These are phyloP conservation scores for Sebastes paucispinis DNA, from an alignment of 2,797 vertebrate species.

Conservation along the genomic window DNA sequence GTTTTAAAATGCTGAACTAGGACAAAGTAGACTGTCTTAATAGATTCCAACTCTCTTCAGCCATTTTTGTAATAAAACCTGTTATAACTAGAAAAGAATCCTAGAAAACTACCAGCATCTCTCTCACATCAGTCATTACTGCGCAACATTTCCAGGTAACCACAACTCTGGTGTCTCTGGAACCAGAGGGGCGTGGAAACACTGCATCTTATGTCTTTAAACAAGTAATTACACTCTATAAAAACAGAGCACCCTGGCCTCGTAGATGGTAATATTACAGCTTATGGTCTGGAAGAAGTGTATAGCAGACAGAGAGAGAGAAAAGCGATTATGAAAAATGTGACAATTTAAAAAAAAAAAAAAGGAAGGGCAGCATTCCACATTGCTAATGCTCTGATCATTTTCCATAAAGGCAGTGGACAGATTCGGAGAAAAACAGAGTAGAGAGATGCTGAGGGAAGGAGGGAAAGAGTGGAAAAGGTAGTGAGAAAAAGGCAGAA, in stretches of 20 bases:
- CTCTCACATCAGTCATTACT: neutral
- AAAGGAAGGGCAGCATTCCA: constrained; percentile 25
- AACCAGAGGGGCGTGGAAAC: neutral
- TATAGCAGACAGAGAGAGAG: neutral
- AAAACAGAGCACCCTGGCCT: neutral
- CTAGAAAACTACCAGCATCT: neutral
- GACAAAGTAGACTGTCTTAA: constrained; percentile 25
- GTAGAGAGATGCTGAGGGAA: neutral
- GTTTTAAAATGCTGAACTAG: constrained; percentile 34
- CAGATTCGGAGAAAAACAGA: constrained; percentile 18
- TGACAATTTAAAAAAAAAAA: constrained; percentile 10
- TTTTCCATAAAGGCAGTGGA: constrained; percentile 44
- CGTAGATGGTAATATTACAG: neutral
- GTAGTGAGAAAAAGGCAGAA: neutral
- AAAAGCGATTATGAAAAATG: neutral
- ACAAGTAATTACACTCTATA: neutral
- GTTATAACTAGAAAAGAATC: neutral
- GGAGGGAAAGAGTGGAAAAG: constrained; percentile 2
- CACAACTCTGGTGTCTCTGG: neutral
- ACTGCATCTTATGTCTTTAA: neutral
- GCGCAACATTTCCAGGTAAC: constrained; percentile 2
- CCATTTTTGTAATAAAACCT: constrained; percentile 5
- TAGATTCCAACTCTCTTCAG: neutral
- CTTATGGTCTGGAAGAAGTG: neutral
- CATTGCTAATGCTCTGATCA: constrained; percentile 37